Evolutionary conservation across 2,113 vertebrate genomes (phyloP).

Genomic region (Scartelaos histophorus): DNA sequence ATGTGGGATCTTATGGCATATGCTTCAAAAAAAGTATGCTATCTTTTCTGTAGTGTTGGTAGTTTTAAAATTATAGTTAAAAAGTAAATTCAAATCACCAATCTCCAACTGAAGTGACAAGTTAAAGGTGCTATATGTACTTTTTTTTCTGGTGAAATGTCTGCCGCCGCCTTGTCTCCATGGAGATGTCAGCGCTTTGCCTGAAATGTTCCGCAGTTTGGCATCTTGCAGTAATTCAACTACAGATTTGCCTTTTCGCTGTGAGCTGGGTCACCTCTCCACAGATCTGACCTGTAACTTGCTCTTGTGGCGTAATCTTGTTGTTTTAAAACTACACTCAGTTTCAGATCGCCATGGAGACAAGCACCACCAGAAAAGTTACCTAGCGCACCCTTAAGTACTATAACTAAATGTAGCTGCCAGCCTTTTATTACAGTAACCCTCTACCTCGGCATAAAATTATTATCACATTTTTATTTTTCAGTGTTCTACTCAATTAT

Average conservation of each 20-base stretch:
- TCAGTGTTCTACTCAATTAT: neutral
- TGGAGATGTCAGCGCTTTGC: neutral
- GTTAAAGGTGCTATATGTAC: neutral
- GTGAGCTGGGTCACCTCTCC: too few species aligned
- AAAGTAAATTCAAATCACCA: neutral
- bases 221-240: neutral
- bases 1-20: neutral
- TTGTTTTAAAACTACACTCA: neutral
- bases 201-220: neutral
- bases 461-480: neutral
- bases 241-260: neutral
- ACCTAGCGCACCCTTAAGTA: neutral
- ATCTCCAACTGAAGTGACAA: neutral
- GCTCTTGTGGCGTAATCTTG: too few species aligned
- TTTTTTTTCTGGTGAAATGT: neutral
- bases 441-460: conserved; percentile 45
- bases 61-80: neutral
- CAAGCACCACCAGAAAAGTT: neutral
- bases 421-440: conserved; percentile 31
- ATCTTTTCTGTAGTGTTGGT: neutral
- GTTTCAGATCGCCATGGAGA: neutral
- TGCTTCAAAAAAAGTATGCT: neutral
- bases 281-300: too few species aligned
- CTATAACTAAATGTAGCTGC: neutral
- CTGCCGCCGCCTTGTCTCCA: neutral